Percentiles rank a stretch among this genome's conserved stretches.
phyloP scores from a whole-genome alignment of 2,888 invertebrate genomes.

The Silvanus unidentatus region DNA sequence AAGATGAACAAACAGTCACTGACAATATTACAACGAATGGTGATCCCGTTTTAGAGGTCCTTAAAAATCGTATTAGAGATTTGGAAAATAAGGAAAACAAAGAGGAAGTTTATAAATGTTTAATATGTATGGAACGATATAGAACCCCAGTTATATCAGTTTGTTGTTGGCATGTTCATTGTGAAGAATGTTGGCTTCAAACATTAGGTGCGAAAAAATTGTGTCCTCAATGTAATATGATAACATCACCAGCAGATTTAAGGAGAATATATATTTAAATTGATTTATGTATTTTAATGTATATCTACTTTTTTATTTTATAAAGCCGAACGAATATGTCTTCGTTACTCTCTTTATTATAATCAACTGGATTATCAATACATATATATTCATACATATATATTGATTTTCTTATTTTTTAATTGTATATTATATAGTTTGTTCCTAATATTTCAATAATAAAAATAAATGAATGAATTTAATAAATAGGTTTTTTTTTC shows the following conservation, averaged over 20 bases:
- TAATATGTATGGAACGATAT: constrained; percentile 84
- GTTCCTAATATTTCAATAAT: too few relatives aligned
- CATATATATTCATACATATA: too few relatives aligned
- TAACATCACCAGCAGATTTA: constrained; percentile 80
- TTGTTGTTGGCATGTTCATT: constrained; percentile 96
- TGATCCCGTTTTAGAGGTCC: constrained; percentile 60
- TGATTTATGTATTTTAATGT: too few relatives aligned
- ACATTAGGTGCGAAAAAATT: constrained; percentile 78
- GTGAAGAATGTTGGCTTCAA: constrained; percentile 76
- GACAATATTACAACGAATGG: constrained; percentile 22
- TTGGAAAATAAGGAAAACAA: constrained; percentile 58
- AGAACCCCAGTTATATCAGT: constrained; percentile 85
- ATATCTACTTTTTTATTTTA: too few relatives aligned
- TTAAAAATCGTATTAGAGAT: constrained; percentile 70
- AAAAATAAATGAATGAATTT: too few relatives aligned
- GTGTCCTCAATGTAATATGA: constrained; percentile 93
- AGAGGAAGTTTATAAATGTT: constrained; percentile 69
- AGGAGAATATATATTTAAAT: constrained; percentile 79
- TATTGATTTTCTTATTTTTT: background rate
- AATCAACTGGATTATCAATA: too few relatives aligned
- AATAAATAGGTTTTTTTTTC: too few relatives aligned
- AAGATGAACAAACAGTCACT: constrained; percentile 7
- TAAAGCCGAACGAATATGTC: too few relatives aligned
- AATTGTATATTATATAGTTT: too few relatives aligned
- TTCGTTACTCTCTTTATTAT: too few relatives aligned